These are phyloP conservation scores for Acheta domesticus DNA, from an alignment of 2,888 invertebrate genomes.

Conservation along the genomic window DNA sequence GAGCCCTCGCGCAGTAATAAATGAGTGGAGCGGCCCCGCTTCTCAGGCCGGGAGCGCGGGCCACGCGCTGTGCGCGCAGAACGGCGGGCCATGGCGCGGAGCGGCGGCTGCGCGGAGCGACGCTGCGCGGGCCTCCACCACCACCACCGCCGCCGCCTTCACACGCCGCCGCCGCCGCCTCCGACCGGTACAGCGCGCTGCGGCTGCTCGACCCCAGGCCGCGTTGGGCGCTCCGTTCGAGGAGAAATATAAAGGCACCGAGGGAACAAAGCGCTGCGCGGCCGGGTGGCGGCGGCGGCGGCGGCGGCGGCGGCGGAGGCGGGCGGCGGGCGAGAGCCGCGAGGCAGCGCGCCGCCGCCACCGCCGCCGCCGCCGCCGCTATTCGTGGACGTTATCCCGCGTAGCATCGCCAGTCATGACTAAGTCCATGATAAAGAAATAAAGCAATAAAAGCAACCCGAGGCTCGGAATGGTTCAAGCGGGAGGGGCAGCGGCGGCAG, in stretches of 20 bases:
- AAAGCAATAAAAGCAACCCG: slow-evolving; percentile 1
- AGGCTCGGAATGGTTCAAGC: not conserved
- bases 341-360: not conserved
- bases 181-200: not conserved
- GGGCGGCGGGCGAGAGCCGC: not conserved
- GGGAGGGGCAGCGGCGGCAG: not conserved
- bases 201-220: not conserved
- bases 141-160: not conserved
- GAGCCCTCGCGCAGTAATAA: not conserved
- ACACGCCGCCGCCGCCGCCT: not conserved
- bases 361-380: not conserved
- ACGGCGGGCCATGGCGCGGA: not conserved
- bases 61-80: too few species aligned
- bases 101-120: not conserved
- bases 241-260: not conserved
- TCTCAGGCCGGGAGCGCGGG: too few species aligned
- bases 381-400: slow-evolving; percentile 18
- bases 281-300: not conserved
- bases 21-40: not conserved
- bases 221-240: not conserved
- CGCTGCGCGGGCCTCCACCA: not conserved
- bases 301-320: not conserved
- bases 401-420: slow-evolving; percentile 1
- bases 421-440: slow-evolving; percentile 10
- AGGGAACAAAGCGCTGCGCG: not conserved